Percentiles rank a stretch among this genome's conserved stretches.
These are phyloP conservation scores for Dryadula phaetusa DNA, from an alignment of 2,888 invertebrate genomes.

Conservation along the genomic window DNA sequence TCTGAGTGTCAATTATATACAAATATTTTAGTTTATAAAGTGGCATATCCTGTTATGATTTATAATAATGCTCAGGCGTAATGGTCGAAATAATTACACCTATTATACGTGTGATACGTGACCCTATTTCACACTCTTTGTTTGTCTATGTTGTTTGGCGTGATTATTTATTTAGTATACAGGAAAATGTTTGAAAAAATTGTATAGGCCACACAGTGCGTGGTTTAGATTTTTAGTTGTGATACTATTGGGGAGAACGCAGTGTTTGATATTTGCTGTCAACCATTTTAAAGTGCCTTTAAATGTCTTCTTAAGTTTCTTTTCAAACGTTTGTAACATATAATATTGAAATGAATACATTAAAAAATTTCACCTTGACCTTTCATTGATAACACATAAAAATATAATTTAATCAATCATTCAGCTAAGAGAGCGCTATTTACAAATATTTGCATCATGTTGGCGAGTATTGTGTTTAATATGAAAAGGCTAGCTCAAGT, in stretches of 20 bases:
- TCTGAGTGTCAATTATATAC: slow-evolving; percentile 3
- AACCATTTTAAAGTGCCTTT: no score
- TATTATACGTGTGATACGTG: neutral
- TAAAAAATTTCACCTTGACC: neutral
- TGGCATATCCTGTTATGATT: slow-evolving; percentile 19
- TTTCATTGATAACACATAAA: slow-evolving; percentile 3
- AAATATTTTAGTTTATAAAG: slow-evolving; percentile 2
- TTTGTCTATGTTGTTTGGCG: neutral
- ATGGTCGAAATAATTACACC: slow-evolving; percentile 4
- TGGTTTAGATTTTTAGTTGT: no score
- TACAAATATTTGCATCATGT: neutral
- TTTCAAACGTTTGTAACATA: neutral
- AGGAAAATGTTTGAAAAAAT: no score
- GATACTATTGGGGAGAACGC: no score
- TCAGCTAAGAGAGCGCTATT: neutral
- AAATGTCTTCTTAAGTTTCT: no score
- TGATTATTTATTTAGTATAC: no score
- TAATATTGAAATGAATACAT: neutral
- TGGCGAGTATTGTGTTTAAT: neutral
- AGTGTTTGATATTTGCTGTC: no score
- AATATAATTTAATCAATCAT: neutral
- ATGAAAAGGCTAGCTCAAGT: no score
- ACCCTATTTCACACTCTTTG: neutral
- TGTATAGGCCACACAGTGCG: no score
- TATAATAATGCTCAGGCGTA: neutral